phyloP scores from a whole-genome alignment of 2,113 vertebrate species.

The Piprites chloris region DNA sequence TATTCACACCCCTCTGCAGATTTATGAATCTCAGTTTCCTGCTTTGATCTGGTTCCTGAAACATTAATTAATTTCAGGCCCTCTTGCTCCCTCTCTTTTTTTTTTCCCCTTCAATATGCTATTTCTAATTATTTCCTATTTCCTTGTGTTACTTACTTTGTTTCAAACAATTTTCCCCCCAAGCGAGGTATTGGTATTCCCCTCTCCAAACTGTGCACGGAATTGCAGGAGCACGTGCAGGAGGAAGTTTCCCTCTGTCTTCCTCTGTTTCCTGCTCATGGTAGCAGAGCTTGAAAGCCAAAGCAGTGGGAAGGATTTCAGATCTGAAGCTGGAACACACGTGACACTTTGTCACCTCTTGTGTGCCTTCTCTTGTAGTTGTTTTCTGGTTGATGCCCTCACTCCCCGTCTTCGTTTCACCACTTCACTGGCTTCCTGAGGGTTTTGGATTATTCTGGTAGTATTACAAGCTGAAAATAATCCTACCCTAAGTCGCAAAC shows the following conservation, averaged over 20 bases:
- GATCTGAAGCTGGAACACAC: background rate
- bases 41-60: background rate
- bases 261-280: background rate
- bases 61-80: background rate
- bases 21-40: background rate
- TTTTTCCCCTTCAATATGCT: background rate
- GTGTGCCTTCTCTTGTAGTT: background rate
- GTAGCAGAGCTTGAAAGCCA: background rate
- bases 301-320: background rate
- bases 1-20: background rate
- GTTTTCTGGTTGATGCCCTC: background rate
- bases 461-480: background rate
- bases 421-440: background rate
- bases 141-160: background rate
- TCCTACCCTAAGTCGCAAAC: background rate
- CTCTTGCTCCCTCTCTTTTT: background rate
- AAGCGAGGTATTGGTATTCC: fast-evolving
- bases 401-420: background rate
- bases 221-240: background rate
- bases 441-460: background rate
- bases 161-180: background rate
- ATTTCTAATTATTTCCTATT: background rate
- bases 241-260: background rate
- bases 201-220: background rate
- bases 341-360: background rate